Evolutionary conservation across 2,888 invertebrate genomes (phyloP), one percentile per base, ranked within the genome.

Genomic region (Pseudococcus longispinus): DNA sequence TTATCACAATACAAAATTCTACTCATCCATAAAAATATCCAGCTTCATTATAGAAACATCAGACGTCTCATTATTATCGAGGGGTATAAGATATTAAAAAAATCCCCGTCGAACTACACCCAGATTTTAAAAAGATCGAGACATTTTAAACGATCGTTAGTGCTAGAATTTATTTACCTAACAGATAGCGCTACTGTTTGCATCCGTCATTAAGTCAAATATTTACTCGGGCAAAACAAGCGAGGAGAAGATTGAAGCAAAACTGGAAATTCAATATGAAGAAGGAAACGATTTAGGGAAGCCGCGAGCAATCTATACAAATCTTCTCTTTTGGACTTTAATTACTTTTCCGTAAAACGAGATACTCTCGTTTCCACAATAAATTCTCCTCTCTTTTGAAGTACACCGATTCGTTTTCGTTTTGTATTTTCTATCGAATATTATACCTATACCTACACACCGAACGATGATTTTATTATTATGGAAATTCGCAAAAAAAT

Each of bases 111-210:
- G 37, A 74, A 74, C 74, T n/a, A 74, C 5, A 37, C 74, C 18
- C 18, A 74, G 74, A 74, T 74, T 74, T 74, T 5, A 37, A 84
- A 65, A 84, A 65, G 32, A 84, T 84, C 65, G 84, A 84, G 84
- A 84, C 84, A 84, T 65, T 65, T 84, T 84, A 84, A 84, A 84
- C 60, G 84, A 55, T 84, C 37, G 84, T 32, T 20, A 83, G 84
- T 23, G 84, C 65, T 29, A 37, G 84, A 84, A 60, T 84, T 60
- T 84, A 84, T 84, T 84, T 84, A 84, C 84, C 29, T 6, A 84
- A 84, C 84, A 84, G 84, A 84, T 84, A 84, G 84, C 55, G 84
- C 84, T 84, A 84, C 84, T 84, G 84, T 84, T 84, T 84, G 37
- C 65, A 84, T 84, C 84, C 42, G 84, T 84, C 84, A 84, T 84